These are phyloP conservation scores for Schizotus pectinicornis DNA, from an alignment of 2,888 invertebrate species.

Conservation along the genomic window DNA sequence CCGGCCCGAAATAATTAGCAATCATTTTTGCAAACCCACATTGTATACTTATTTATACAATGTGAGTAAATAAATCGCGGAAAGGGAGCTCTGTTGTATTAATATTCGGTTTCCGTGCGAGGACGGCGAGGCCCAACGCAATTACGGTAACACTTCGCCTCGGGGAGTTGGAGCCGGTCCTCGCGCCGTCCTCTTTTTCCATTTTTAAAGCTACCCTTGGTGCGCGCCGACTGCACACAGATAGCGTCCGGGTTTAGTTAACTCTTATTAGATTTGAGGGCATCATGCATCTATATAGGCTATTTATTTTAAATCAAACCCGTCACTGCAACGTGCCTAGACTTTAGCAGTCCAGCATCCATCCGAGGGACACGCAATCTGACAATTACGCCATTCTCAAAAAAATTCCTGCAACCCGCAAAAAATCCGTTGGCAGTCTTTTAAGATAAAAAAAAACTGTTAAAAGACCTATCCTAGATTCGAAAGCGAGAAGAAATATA, in stretches of 20 bases:
- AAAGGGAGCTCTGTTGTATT: conserved; percentile 2
- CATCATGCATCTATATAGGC: conserved; percentile 38
- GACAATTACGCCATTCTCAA: too few species aligned
- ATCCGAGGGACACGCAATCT: too few species aligned
- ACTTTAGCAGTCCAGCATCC: not conserved
- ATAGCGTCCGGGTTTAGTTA: conserved; percentile 17
- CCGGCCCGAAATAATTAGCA: too few species aligned
- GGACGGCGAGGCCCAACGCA: conserved; percentile 31
- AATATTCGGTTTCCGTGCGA: conserved; percentile 25
- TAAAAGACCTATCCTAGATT: too few species aligned
- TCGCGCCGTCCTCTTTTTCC: conserved; percentile 25
- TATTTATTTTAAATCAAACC: conserved; percentile 38
- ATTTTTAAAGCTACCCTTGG: conserved; percentile 33
- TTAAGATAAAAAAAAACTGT: too few species aligned
- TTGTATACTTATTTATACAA: too few species aligned
- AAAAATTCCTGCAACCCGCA: too few species aligned
- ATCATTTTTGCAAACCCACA: too few species aligned
- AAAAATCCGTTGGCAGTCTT: not conserved
- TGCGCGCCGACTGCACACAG: not conserved
- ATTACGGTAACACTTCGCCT: conserved; percentile 37
- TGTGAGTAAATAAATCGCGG: too few species aligned
- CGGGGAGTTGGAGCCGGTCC: conserved; percentile 29
- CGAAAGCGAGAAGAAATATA: too few species aligned
- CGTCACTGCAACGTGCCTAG: conserved; percentile 48
- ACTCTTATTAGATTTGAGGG: conserved; percentile 25